Percentiles rank a stretch among this genome's conserved stretches.
These are phyloP conservation scores for Carpatolechia fugitivella DNA, from an alignment of 2,888 invertebrate species.

Conservation along the genomic window DNA sequence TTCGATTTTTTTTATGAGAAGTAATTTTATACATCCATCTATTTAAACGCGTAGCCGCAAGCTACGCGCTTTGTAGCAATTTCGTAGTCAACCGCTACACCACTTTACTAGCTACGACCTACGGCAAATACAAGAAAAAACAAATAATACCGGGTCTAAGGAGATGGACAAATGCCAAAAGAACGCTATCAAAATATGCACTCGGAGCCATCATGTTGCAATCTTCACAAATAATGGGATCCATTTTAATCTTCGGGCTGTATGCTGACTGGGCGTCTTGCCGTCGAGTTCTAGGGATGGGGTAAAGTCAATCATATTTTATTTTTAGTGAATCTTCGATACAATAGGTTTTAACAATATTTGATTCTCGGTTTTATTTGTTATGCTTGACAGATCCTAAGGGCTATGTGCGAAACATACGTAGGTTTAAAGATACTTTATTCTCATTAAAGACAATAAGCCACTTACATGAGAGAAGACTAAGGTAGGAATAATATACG, in stretches of 20 bases:
- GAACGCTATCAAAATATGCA: slow-evolving; percentile 63
- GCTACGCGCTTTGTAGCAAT: not conserved
- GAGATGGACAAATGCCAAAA: slow-evolving; percentile 14
- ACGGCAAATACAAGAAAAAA: not conserved
- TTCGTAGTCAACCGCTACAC: not conserved
- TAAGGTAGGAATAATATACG: too few relatives aligned
- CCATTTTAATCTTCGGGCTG: slow-evolving; percentile 67
- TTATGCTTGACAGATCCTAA: too few relatives aligned
- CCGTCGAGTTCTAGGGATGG: slow-evolving; percentile 39
- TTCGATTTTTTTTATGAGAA: too few relatives aligned
- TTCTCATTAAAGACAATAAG: too few relatives aligned
- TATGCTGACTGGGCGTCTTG: slow-evolving; percentile 52
- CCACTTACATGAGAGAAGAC: too few relatives aligned
- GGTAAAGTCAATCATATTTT: too few relatives aligned
- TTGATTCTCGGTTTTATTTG: too few relatives aligned
- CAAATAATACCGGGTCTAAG: not conserved
- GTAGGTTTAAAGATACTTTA: too few relatives aligned
- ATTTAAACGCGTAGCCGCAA: not conserved
- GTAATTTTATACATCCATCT: too few relatives aligned
- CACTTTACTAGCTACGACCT: not conserved
- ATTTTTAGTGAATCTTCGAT: too few relatives aligned
- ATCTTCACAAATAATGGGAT: slow-evolving; percentile 70
- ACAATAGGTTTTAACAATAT: too few relatives aligned
- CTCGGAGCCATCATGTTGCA: slow-evolving; percentile 67
- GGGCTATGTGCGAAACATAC: too few relatives aligned